Percentiles rank a stretch among this genome's conserved stretches.
Evolutionary conservation across 1,140 invertebrate species (phyloP).

Genomic region (Pogonomyrmex californicus): DNA sequence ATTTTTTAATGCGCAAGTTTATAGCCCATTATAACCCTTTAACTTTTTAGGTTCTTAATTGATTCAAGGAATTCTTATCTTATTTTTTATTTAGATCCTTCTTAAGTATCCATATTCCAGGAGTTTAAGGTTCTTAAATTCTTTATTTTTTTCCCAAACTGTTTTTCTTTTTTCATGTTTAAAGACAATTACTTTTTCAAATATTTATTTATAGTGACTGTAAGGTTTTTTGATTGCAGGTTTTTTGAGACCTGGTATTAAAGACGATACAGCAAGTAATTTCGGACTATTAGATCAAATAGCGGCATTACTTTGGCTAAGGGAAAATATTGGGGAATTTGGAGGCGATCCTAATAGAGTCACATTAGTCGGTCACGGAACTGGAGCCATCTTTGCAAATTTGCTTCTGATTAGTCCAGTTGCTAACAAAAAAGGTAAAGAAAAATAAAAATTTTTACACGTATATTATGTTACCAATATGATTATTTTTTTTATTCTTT

Average conservation of each 20-base stretch:
- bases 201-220: not conserved
- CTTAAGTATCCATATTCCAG: not conserved
- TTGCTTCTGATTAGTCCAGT: slow-evolving; percentile 95
- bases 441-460: not conserved
- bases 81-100: not conserved
- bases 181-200: not conserved
- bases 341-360: slow-evolving; percentile 94
- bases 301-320: slow-evolving; percentile 95
- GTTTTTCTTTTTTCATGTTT: not conserved
- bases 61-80: not conserved
- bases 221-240: slow-evolving; percentile 86
- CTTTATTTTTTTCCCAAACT: not conserved
- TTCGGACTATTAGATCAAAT: slow-evolving; percentile 96
- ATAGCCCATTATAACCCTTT: not conserved
- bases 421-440: slow-evolving; percentile 88
- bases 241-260: slow-evolving; percentile 92
- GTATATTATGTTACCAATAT: not conserved
- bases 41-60: not conserved
- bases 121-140: not conserved
- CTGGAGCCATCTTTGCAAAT: slow-evolving; percentile 97
- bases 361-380: slow-evolving; percentile 97
- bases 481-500: not conserved
- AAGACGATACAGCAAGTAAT: slow-evolving; percentile 92
- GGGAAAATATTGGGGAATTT: slow-evolving; percentile 94
- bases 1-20: not conserved